Evolutionary conservation across 1,140 invertebrate species (phyloP), one percentile per base, ranked within the genome.

Genomic region (Phocides pigmalion): DNA sequence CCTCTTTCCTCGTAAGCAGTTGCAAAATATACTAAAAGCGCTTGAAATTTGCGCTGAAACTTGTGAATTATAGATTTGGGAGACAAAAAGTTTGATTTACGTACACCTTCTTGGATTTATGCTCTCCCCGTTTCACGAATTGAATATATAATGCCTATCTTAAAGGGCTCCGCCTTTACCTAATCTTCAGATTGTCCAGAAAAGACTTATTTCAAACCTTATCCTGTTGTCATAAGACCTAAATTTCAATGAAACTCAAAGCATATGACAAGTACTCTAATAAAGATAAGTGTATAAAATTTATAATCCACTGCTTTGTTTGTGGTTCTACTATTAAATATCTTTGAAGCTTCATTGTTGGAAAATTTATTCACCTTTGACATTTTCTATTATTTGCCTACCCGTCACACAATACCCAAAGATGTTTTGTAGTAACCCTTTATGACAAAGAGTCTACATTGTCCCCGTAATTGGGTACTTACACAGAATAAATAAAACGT

Each of bases 1-100:
- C n/a, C 17, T 49, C 20, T n/a, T 25, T 32, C 22, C 12, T 50
- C 47, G 39, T 16, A 16, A 11, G 25, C 20, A n/a, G 0, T 16
- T n/a, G 1, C 3, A 9, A 22, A 28, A 32, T 8, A 28, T 4
- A 12, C 39, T 19, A 49, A 66, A 76, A 66, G 37, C 67, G 61
- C 66, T 74, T 70, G 66, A 66, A 44, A 44, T 65, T 64, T 64
- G 71, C 69, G 70, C 62, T 68, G 65, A 69, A 70, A 68, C 62
- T 75, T 62, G 62, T 85, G 81, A 83, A 83, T 82, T 79, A 82
- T 82, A 74, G 81, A 80, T 81, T 70, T 63, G 68, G 32, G 51
- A 64, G 71, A 76, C 74, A 82, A 86, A 84, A 84, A 85, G 66
- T 80, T 78, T 86, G 80, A 84, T 84, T 82, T 84, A 84, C 74